These are phyloP conservation scores for Drosophila helvetica DNA, from an alignment of 2,888 invertebrate genomes.

Conservation along the genomic window DNA sequence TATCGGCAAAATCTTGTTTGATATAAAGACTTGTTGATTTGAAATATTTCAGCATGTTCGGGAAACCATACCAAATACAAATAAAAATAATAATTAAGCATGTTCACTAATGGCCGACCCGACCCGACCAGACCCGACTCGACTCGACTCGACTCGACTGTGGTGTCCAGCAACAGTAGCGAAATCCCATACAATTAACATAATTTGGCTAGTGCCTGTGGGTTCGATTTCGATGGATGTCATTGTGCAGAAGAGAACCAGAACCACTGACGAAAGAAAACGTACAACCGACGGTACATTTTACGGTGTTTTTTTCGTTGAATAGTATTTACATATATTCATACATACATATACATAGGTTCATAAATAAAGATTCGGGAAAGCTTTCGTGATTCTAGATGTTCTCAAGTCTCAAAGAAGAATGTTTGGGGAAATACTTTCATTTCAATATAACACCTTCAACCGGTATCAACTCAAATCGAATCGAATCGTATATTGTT, in stretches of 20 bases:
- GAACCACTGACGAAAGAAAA: too few species aligned
- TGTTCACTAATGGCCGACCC: slow-evolving; percentile 46
- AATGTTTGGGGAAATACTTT: neutral
- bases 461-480: too few species aligned
- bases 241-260: slow-evolving; percentile 14
- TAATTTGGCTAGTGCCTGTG: slow-evolving; percentile 41
- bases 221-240: slow-evolving; percentile 37
- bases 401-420: too few species aligned
- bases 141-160: slow-evolving; percentile 10
- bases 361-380: neutral
- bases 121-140: neutral
- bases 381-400: neutral
- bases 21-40: slow-evolving; percentile 47
- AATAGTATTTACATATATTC: too few species aligned
- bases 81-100: slow-evolving; percentile 50
- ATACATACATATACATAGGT: neutral
- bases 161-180: slow-evolving; percentile 49
- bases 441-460: neutral
- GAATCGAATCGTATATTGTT: too few species aligned
- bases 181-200: slow-evolving; percentile 52
- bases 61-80: slow-evolving; percentile 31
- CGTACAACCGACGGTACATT: slow-evolving; percentile 1
- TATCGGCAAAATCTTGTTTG: slow-evolving; percentile 8
- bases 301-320: neutral
- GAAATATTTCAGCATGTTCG: slow-evolving; percentile 43